A percentile compares a stretch with the other conserved stretches of the same genome.
These are phyloP conservation scores for Pelobates cultripes DNA, from an alignment of 2,797 vertebrate genomes.

Conservation along the genomic window DNA sequence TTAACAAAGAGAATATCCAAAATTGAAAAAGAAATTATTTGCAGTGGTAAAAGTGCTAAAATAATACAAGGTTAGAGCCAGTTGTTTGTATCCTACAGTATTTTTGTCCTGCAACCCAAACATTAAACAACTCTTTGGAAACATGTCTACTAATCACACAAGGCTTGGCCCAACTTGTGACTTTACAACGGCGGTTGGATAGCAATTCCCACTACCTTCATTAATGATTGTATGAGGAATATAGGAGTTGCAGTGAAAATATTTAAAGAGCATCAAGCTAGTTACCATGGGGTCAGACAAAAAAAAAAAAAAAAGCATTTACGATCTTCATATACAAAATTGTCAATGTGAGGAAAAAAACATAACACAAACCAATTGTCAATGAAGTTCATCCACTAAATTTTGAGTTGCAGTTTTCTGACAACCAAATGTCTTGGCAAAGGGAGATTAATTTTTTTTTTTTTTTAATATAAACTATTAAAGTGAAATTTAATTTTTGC, in stretches of 20 bases:
- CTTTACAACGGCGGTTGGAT: neutral
- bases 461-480: no score
- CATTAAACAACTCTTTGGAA: conserved; percentile 1
- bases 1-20: neutral
- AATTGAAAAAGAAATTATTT: neutral
- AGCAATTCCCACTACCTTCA: neutral
- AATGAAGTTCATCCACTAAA: no score
- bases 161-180: neutral
- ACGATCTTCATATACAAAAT: no score
- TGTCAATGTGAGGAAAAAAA: no score
- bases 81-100: conserved; percentile 34
- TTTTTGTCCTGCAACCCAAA: neutral
- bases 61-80: conserved; percentile 10
- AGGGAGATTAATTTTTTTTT: no score
- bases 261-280: neutral
- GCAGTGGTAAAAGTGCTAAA: conserved; percentile 42
- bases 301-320: no score
- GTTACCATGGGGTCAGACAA: neutral
- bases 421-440: no score
- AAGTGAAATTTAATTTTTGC: no score
- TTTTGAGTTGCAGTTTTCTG: no score
- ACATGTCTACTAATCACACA: neutral
- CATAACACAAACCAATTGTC: no score
- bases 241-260: neutral
- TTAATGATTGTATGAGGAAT: neutral